Percentiles rank a stretch among this genome's conserved stretches.
phyloP scores from a whole-genome alignment of 1,140 invertebrate species.

The Hyphantria cunea region DNA sequence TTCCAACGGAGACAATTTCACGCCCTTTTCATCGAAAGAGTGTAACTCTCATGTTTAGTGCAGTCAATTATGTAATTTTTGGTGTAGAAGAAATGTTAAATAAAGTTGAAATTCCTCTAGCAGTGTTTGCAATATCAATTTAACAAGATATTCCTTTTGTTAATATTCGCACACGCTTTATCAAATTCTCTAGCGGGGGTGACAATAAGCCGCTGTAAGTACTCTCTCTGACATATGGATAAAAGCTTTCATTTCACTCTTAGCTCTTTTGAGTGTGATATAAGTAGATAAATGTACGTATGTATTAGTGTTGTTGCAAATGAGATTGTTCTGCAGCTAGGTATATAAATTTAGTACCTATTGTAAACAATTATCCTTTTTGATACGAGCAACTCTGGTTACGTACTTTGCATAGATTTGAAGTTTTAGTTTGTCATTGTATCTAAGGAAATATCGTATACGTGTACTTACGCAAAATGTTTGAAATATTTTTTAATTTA shows the following conservation, averaged over 20 bases:
- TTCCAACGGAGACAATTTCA: conserved; percentile 81
- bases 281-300: conserved; percentile 48
- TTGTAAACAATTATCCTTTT: not conserved
- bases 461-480: no score
- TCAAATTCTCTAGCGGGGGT: conserved; percentile 81
- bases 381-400: not conserved
- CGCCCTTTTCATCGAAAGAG: conserved; percentile 62
- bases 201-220: conserved; percentile 81
- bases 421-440: not conserved
- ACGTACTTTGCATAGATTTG: no score
- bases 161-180: conserved; percentile 82
- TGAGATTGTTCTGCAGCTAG: not conserved
- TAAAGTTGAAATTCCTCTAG: conserved; percentile 56
- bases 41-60: conserved; percentile 42
- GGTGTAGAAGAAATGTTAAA: conserved; percentile 19
- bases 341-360: not conserved
- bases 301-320: conserved; percentile 17
- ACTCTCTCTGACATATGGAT: conserved; percentile 81
- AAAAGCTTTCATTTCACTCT: conserved; percentile 81
- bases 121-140: conserved; percentile 71
- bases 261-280: conserved; percentile 76
- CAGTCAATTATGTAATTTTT: conserved; percentile 50
- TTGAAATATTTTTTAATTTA: no score
- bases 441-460: no score
- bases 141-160: conserved; percentile 82